Evolutionary conservation across 2,888 invertebrate species (phyloP), one percentile per base, ranked within the genome.

Genomic region (Thera britannica): DNA sequence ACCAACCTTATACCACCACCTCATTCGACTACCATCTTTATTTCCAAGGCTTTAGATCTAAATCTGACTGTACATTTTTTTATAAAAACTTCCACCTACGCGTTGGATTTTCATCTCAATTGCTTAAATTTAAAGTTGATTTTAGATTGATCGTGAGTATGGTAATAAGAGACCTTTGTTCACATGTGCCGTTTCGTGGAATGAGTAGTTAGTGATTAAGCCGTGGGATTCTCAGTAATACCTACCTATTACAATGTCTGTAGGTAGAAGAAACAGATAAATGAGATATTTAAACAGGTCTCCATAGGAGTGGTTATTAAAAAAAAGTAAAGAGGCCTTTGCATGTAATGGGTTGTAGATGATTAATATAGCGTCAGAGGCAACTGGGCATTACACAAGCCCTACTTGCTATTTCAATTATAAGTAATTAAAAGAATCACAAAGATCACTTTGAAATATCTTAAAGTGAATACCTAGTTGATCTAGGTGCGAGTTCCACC

Each of bases 111-210:
- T 54, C 2, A 41, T 44, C 54, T 54, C 4, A 55, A 11, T 41
- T 3, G 0, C 2, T 7, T 41, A 9, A 35, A 3, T 2, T 8
- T 34, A 70, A 9, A 23, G 65, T 60, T 9, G 12, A 2, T 46
- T 63, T 63, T 52, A 48, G 11, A n/a, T 48, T 62, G 62, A 4
- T 35, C 11, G 9, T 48, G 7, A 49, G 23, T 79, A 81, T 61
- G 59, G 73, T 82, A 83, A 84, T 86, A 87, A 83, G 79, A 76
- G 78, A 79, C 77, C 82, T 82, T 82, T 84, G 85, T 76, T 74
- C 81, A 85, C 80, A 84, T 88, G 86, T 86, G 83, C 76, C 74
- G 77, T 74, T 76, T 85, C 88, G 85, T 71, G 65, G 77, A 88
- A 72, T 70, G 71, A 72, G 77, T 84, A 84, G 85, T 85, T 85